Conservation (phyloP, 2,113 vertebrate species). For the Caretta caretta region DNA sequence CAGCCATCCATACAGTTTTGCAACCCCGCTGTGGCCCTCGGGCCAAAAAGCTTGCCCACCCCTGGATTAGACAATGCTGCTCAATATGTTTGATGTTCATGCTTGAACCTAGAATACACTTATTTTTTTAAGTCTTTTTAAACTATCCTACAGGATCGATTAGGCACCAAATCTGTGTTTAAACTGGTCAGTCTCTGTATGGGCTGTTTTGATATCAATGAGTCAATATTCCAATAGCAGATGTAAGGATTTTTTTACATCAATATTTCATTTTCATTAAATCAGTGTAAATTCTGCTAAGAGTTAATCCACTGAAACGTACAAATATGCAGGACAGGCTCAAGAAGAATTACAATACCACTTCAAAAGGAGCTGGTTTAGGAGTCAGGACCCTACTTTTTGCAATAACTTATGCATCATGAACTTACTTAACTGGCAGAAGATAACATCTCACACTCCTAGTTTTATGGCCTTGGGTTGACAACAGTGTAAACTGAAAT, state of each 20-base stretch:
- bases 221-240: neutral
- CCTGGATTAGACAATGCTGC: neutral
- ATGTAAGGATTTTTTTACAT: neutral
- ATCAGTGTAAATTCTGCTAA: slow-evolving; percentile 43
- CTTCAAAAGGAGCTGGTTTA: slow-evolving; percentile 69
- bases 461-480: slow-evolving; percentile 72
- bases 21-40: no score
- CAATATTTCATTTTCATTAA: slow-evolving; percentile 47
- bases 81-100: neutral
- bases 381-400: slow-evolving; percentile 69
- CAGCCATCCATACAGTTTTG: no score
- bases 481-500: slow-evolving; percentile 73
- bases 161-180: neutral
- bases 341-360: slow-evolving; percentile 28
- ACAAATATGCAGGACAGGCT: slow-evolving; percentile 42
- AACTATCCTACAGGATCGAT: neutral
- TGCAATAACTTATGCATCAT: slow-evolving; percentile 74
- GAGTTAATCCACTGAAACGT: slow-evolving; percentile 62
- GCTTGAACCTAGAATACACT: neutral
- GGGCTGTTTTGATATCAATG: neutral
- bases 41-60: no score
- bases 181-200: neutral
- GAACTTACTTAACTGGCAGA: slow-evolving; percentile 69
- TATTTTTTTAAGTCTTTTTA: neutral
- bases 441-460: slow-evolving; percentile 76